Evolutionary conservation across 2,888 invertebrate species (phyloP).

Genomic region (Pterostichus madidus): DNA sequence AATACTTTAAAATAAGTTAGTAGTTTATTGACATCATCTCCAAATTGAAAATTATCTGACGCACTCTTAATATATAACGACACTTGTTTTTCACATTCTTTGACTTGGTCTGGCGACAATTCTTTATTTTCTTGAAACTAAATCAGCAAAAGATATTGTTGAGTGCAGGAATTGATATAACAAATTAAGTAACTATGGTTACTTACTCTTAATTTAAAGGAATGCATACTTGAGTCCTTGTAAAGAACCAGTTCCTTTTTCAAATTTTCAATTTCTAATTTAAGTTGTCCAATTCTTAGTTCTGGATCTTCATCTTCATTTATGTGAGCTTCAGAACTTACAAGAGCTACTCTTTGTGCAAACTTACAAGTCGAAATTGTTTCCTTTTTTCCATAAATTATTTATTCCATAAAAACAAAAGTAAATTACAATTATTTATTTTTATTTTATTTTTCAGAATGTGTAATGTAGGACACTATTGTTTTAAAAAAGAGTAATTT

Average conservation of each 20-base stretch:
- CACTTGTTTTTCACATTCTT: conserved; percentile 71
- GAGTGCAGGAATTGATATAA: not conserved
- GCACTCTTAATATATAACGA: conserved; percentile 70
- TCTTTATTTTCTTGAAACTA: not conserved
- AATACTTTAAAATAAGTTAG: conserved; percentile 74
- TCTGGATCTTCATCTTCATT: conserved; percentile 76
- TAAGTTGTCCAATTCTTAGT: conserved; percentile 74
- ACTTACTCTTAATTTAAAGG: conserved; percentile 1
- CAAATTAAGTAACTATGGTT: too few species aligned
- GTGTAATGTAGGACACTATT: too few species aligned
- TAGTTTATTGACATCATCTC: conserved; percentile 73
- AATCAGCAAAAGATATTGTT: not conserved
- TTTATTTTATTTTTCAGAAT: too few species aligned
- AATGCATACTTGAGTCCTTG: conserved; percentile 42
- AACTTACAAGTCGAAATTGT: conserved; percentile 80
- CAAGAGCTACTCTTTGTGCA: conserved; percentile 78
- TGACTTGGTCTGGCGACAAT: conserved; percentile 49
- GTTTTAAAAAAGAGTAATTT: too few species aligned
- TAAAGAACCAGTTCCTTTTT: conserved; percentile 68
- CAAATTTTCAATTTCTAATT: conserved; percentile 69
- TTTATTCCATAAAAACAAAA: not conserved
- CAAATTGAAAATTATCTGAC: conserved; percentile 69
- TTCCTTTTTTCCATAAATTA: conserved; percentile 74
- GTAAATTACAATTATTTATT: too few species aligned
- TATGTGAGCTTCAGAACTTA: conserved; percentile 77